These are phyloP conservation scores for Orientallactaga bullata DNA, from an alignment of 2,113 vertebrate species.

Conservation along the genomic window DNA sequence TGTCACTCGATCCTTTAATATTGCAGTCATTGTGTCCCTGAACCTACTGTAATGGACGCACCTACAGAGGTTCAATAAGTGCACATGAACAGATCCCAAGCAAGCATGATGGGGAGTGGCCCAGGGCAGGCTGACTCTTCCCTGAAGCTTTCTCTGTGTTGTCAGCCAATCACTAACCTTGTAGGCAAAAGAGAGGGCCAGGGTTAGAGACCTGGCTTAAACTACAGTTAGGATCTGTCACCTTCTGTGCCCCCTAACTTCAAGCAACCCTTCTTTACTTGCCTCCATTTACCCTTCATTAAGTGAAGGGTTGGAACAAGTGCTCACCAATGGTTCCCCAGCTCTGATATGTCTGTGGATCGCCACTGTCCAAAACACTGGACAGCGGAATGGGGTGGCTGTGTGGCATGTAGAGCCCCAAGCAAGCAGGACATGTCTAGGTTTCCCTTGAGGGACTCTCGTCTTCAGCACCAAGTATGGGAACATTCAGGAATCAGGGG, in stretches of 20 bases:
- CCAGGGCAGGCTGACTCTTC: background rate
- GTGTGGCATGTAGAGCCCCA: background rate
- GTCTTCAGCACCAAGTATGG: background rate
- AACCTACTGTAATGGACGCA: background rate
- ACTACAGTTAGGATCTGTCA: background rate
- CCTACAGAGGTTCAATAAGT: background rate
- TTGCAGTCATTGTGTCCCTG: fast-evolving
- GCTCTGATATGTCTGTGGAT: background rate
- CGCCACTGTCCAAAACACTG: background rate
- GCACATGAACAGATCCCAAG: background rate
- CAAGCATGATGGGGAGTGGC: fast-evolving
- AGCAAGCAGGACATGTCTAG: background rate
- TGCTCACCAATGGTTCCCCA: background rate
- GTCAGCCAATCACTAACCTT: background rate
- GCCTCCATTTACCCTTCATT: background rate
- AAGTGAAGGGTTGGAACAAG: background rate
- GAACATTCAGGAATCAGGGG: background rate
- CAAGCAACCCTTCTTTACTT: background rate
- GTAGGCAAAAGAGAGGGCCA: background rate
- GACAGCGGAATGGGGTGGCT: background rate
- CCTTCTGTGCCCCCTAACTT: background rate
- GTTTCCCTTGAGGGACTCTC: background rate
- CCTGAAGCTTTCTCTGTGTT: background rate
- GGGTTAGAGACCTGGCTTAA: background rate
- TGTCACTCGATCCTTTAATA: background rate